Conservation (phyloP, 2,113 vertebrate genomes). For the Atherinomorus stipes region DNA sequence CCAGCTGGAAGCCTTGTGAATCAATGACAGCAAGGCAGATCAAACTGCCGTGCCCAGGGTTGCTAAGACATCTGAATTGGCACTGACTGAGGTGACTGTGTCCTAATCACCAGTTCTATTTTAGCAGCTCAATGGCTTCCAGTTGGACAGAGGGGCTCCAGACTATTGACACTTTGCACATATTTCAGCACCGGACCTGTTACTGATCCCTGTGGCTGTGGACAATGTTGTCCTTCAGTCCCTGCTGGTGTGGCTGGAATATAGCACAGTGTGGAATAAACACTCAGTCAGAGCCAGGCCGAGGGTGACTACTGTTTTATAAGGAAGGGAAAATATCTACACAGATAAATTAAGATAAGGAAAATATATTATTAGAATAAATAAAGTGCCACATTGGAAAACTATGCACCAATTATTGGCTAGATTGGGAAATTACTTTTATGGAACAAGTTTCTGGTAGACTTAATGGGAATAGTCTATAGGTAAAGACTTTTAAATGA, state of each 20-base stretch:
- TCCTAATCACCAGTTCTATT: slow-evolving; percentile 80
- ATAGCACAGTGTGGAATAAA: slow-evolving; percentile 55
- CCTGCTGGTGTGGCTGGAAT: slow-evolving; percentile 67
- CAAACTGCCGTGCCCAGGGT: slow-evolving; percentile 76
- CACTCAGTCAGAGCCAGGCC: slow-evolving; percentile 48
- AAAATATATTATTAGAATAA: slow-evolving; percentile 16
- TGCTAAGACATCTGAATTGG: slow-evolving; percentile 81
- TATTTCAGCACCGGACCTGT: slow-evolving; percentile 75
- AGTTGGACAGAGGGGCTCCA: slow-evolving; percentile 77
- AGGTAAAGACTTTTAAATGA: not conserved
- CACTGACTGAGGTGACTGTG: slow-evolving; percentile 71
- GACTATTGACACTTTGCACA: slow-evolving; percentile 79
- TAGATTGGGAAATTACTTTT: slow-evolving; percentile 32
- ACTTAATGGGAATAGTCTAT: slow-evolving; percentile 4
- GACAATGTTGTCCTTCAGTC: slow-evolving; percentile 67
- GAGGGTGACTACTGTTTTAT: not conserved
- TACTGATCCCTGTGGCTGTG: slow-evolving; percentile 67
- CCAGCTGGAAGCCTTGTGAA: slow-evolving; percentile 84
- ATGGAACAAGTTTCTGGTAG: slow-evolving; percentile 10
- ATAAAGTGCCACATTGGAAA: slow-evolving; percentile 17
- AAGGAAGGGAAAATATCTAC: slow-evolving; percentile 4
- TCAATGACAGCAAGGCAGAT: slow-evolving; percentile 80
- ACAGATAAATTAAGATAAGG: slow-evolving; percentile 4
- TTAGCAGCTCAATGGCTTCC: slow-evolving; percentile 77
- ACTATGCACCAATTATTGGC: slow-evolving; percentile 16